phyloP scores from a whole-genome alignment of 2,888 invertebrate genomes.

The Hypomecis atomaria region DNA sequence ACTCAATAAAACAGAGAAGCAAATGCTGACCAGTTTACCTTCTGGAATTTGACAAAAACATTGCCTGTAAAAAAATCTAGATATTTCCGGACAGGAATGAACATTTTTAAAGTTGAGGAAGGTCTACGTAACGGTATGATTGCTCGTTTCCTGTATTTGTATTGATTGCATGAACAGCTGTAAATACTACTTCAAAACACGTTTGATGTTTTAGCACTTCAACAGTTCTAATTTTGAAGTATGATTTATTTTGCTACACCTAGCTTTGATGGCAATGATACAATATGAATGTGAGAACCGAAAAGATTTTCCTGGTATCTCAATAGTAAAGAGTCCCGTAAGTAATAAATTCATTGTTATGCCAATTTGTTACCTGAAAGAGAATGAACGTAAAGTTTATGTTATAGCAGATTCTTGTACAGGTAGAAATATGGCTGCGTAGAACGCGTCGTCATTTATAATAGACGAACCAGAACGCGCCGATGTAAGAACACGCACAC shows the following conservation, averaged over 20 bases:
- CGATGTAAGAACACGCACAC: slow-evolving; percentile 52
- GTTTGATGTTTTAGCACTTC: slow-evolving; percentile 48
- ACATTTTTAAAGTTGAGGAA: slow-evolving; percentile 19
- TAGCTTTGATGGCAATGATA: not conserved
- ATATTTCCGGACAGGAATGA: not conserved
- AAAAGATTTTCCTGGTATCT: slow-evolving; percentile 7
- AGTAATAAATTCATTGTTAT: slow-evolving; percentile 21
- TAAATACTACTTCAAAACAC: slow-evolving; percentile 43
- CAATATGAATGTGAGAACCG: not conserved
- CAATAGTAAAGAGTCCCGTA: slow-evolving; percentile 12
- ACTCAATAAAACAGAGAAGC: not conserved
- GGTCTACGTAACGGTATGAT: slow-evolving; percentile 29
- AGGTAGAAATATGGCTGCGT: slow-evolving; percentile 41
- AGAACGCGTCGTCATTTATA: slow-evolving; percentile 56
- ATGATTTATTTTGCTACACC: slow-evolving; percentile 13
- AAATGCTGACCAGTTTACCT: not conserved
- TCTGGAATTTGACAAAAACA: not conserved
- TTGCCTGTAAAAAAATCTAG: not conserved
- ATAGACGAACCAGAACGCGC: slow-evolving; percentile 56
- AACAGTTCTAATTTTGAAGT: slow-evolving; percentile 38
- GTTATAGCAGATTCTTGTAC: slow-evolving; percentile 44
- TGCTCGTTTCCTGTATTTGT: slow-evolving; percentile 37
- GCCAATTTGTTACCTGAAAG: slow-evolving; percentile 35
- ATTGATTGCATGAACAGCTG: slow-evolving; percentile 50
- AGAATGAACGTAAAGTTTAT: slow-evolving; percentile 47